Base-by-base conservation (phyloP, 2,113 vertebrate species). In the Varanus komodoensis region DNA sequence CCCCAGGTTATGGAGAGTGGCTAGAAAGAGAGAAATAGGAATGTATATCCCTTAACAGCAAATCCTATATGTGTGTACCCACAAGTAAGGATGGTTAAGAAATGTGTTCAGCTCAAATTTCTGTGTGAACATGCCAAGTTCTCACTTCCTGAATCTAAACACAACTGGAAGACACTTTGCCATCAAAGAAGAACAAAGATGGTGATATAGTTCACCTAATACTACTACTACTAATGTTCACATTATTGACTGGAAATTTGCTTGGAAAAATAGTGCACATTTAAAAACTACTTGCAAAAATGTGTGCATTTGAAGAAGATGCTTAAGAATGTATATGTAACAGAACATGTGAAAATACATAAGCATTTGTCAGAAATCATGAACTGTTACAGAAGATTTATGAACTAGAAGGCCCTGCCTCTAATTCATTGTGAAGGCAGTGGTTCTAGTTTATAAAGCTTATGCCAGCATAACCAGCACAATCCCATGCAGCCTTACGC, bases 1-100 rank as follows among this genome's bases (percentile, higher is more conserved):
- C 32, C 21, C 57, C 86, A 44, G 85, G 57, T 69, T 32, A 17
- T 79, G 68, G 4, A 83, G n/a, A n/a, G 6, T 88, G 0, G 75
- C 48, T 86, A 93, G 52, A 94, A 69, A 80, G n/a, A 80, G 90
- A 91, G 90, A 6, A 27, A 88, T 71, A 15, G 75, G 68, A 82
- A 48, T 11, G 38, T 54, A 67, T 34, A 29, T 15, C 34, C 12
- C 23, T 38, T 84, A 8, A 68, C 27, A 78, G 57, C 34, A 48
- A 79, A 80, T n/a, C 8, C 15, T 87, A 48, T 61, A 21, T 9
- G 25, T 29, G 32, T 61, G 50, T 61, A 34, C 52, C 15, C 34
- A 21, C 12, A 77, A 85, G 8, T 15, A 74, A 15, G n/a, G 73
- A n/a, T 74, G 73, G n/a, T 14, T n/a, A n/a, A 19, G 71, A 73